These are phyloP conservation scores for Argyrosomus regius DNA, from an alignment of 2,797 vertebrate genomes.

Conservation along the genomic window DNA sequence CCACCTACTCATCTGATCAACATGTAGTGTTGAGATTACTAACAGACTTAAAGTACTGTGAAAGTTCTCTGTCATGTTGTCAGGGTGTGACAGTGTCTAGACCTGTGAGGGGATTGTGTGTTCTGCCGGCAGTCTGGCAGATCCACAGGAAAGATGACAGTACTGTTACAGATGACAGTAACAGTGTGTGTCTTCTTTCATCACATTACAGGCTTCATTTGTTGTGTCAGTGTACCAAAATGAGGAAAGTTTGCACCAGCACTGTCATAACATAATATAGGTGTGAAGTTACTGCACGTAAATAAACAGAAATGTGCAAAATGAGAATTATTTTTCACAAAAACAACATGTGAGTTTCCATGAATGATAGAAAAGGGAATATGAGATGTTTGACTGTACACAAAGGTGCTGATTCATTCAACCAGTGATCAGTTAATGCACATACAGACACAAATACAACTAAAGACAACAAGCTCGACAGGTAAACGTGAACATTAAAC, in stretches of 20 bases:
- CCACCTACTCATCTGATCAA: not conserved
- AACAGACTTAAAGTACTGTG: not conserved
- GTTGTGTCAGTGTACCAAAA: not conserved
- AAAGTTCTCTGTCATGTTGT: not conserved
- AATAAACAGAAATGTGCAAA: too few species aligned
- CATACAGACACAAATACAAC: too few species aligned
- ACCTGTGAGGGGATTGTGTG: slow-evolving; percentile 7
- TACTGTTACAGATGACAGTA: not conserved
- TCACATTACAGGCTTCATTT: slow-evolving; percentile 1
- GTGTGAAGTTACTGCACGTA: too few species aligned
- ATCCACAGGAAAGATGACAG: slow-evolving; percentile 7
- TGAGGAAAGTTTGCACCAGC: too few species aligned
- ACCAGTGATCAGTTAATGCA: too few species aligned
- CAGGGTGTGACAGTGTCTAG: slow-evolving; percentile 37
- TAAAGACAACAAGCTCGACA: too few species aligned
- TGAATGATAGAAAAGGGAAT: not conserved
- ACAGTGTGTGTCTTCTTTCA: not conserved
- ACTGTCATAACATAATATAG: too few species aligned
- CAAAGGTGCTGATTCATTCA: too few species aligned
- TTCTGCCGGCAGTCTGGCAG: slow-evolving; percentile 4
- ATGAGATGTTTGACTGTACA: too few species aligned
- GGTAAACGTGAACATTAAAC: too few species aligned
- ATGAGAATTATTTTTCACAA: not conserved
- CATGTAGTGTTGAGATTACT: not conserved
- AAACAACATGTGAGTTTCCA: not conserved